Evolutionary conservation across 2,888 invertebrate genomes (phyloP).

Genomic region (Hypomecis atomaria): DNA sequence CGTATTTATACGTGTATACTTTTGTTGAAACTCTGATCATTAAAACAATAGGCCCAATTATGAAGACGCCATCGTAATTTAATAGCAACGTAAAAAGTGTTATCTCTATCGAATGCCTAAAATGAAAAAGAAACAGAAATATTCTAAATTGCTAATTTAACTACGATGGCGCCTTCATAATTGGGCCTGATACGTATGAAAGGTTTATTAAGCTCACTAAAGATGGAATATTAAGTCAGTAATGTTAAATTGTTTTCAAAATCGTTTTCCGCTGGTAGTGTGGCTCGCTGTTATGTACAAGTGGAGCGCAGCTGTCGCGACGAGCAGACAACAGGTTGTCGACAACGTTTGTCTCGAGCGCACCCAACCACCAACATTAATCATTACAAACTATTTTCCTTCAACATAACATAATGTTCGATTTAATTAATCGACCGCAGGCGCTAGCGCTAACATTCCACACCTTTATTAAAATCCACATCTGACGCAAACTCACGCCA

Average conservation of each 20-base stretch:
- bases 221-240: neutral
- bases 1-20: no score
- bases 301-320: constrained; percentile 80
- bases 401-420: constrained; percentile 41
- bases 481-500: constrained; percentile 25
- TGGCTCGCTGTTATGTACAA: constrained; percentile 53
- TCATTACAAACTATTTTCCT: constrained; percentile 66
- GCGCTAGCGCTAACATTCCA: constrained; percentile 35
- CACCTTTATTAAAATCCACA: constrained; percentile 30
- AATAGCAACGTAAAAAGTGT: no score
- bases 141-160: no score
- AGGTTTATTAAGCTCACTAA: no score
- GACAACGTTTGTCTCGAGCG: constrained; percentile 69
- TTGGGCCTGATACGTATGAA: no score
- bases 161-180: no score
- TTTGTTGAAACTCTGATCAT: no score
- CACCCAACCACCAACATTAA: constrained; percentile 63
- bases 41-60: no score
- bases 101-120: no score
- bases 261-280: constrained; percentile 39
- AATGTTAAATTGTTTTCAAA: neutral
- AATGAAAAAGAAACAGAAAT: no score
- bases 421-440: constrained; percentile 43
- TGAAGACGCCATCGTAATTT: no score
- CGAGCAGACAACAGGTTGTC: constrained; percentile 82